Evolutionary conservation across 2,113 vertebrate genomes (phyloP).

Genomic region (Brachirus orientalis): DNA sequence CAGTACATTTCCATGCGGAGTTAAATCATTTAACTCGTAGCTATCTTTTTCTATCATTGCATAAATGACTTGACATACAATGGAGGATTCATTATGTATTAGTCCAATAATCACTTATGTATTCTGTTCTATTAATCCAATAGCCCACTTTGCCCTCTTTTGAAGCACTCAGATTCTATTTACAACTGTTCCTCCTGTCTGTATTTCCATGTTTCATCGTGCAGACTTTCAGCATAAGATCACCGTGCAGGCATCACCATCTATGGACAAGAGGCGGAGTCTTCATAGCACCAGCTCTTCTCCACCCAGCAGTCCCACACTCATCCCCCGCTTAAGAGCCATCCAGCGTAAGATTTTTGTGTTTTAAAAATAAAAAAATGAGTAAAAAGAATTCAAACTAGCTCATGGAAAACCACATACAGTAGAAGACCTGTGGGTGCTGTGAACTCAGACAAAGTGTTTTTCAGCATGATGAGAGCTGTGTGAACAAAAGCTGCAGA

Average conservation of each 20-base stretch:
- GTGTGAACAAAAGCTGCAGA: conserved; percentile 47
- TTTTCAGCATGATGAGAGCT: conserved; percentile 33
- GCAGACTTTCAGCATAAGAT: conserved; percentile 98
- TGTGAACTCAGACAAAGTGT: conserved; percentile 15
- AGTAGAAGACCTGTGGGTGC: conserved; percentile 14
- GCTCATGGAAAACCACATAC: neutral
- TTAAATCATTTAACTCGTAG: too few species aligned
- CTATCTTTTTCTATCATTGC: too few species aligned
- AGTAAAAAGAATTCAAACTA: conserved; percentile 8
- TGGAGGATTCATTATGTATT: too few species aligned
- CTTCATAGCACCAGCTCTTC: conserved; percentile 91
- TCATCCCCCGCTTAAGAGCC: conserved; percentile 93
- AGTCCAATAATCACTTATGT: too few species aligned
- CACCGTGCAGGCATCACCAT: conserved; percentile 95
- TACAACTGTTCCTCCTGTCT: neutral
- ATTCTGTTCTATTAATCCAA: too few species aligned
- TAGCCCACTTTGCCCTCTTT: too few species aligned
- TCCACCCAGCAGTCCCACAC: conserved; percentile 91
- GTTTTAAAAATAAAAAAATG: neutral
- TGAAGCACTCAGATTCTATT: too few species aligned
- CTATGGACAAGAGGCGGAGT: conserved; percentile 92
- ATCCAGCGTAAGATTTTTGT: conserved; percentile 87
- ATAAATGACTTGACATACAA: too few species aligned
- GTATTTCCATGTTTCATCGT: conserved; percentile 5
- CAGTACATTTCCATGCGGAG: too few species aligned